These are phyloP conservation scores for Oscheius sp. DNA, from an alignment of 1,140 invertebrate species.

Conservation along the genomic window DNA sequence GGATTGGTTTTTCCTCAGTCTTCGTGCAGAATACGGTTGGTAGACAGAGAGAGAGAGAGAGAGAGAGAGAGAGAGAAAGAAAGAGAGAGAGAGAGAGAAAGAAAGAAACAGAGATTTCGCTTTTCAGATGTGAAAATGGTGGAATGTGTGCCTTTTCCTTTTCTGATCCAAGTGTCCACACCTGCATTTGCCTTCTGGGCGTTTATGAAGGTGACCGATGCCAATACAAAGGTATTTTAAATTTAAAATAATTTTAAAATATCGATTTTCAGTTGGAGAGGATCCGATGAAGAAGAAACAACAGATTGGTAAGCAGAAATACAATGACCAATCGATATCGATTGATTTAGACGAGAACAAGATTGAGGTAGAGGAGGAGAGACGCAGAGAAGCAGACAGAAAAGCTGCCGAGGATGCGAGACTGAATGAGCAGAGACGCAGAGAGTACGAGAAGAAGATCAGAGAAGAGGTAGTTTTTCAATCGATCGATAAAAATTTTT, in stretches of 20 bases:
- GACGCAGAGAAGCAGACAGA: not conserved
- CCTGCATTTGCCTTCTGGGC: not conserved
- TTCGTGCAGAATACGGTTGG: not conserved
- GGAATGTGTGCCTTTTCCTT: constrained; percentile 6
- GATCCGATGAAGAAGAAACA: constrained; percentile 1
- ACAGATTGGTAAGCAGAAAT: not conserved
- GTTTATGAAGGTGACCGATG: not conserved
- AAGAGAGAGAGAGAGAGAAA: not conserved
- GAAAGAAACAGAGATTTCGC: too few species aligned
- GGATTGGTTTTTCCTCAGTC: constrained; percentile 1
- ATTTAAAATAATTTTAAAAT: not conserved
- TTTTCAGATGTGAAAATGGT: constrained; percentile 1
- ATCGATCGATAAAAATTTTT: too few species aligned
- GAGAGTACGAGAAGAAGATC: not conserved
- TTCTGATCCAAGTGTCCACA: not conserved
- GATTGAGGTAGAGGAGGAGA: not conserved
- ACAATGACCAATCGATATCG: too few species aligned
- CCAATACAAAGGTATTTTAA: not conserved
- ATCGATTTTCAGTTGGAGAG: too few species aligned
- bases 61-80: not conserved
- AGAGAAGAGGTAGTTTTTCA: not conserved
- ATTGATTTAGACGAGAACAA: not conserved
- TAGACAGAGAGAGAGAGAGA: not conserved
- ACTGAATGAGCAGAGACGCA: not conserved
- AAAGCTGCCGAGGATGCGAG: too few species aligned